Conservation (phyloP, 1,140 invertebrate genomes). For the Cheumatopsyche charites region DNA sequence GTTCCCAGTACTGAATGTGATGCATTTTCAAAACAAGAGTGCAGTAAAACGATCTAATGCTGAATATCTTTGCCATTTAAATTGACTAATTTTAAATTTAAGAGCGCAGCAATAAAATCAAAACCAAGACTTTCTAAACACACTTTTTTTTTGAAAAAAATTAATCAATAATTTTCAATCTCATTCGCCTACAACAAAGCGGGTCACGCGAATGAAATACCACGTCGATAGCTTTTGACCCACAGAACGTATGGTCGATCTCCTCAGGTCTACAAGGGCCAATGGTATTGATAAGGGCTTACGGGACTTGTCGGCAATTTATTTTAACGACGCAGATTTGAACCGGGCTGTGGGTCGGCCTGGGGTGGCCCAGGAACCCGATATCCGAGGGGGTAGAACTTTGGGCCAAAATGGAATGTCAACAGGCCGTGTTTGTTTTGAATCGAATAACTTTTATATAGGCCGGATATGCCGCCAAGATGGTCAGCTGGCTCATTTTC, state of each 20-base stretch:
- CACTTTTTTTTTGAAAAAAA: too few species aligned
- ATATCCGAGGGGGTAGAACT: conserved; percentile 25
- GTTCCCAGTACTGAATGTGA: too few species aligned
- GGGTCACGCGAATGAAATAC: background rate
- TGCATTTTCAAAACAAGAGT: too few species aligned
- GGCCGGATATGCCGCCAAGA: conserved; percentile 17
- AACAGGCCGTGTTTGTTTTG: conserved; percentile 44
- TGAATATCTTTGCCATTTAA: too few species aligned
- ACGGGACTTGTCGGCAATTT: conserved; percentile 35
- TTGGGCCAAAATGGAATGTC: conserved; percentile 44
- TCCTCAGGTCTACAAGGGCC: background rate
- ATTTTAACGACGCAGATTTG: conserved; percentile 39
- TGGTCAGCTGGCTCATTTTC: too few species aligned
- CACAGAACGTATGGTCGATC: background rate
- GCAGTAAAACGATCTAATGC: too few species aligned
- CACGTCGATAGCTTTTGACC: background rate
- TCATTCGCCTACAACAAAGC: too few species aligned
- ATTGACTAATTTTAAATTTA: too few species aligned
- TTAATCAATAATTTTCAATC: too few species aligned
- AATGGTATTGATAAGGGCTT: conserved; percentile 1
- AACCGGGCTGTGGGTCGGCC: background rate
- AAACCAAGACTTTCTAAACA: too few species aligned
- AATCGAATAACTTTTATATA: conserved; percentile 46
- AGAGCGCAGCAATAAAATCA: too few species aligned
- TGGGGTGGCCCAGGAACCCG: background rate